Percentiles rank a stretch among this genome's conserved stretches.
These are phyloP conservation scores for Lordiphosa fenestrarum DNA, from an alignment of 2,888 invertebrate genomes.

Conservation along the genomic window DNA sequence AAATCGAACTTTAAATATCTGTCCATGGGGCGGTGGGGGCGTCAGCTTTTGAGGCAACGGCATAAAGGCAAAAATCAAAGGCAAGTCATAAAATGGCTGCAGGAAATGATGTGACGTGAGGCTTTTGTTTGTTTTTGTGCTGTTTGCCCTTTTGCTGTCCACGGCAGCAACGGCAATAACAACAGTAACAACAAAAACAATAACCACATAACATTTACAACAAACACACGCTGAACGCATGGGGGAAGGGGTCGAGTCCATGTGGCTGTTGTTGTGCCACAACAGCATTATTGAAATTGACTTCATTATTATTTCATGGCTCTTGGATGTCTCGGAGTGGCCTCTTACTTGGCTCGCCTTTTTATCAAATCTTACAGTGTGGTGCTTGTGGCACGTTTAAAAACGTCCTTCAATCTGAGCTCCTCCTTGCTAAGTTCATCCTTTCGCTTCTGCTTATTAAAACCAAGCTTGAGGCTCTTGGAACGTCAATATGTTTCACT, in stretches of 20 bases:
- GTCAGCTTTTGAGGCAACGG: constrained; percentile 10
- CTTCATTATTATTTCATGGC: constrained; percentile 66
- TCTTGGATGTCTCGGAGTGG: constrained; percentile 33
- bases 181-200: no score
- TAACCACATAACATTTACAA: constrained; percentile 48
- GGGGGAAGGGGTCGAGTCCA: constrained; percentile 12
- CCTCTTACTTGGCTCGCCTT: constrained; percentile 25
- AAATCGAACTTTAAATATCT: constrained; percentile 24
- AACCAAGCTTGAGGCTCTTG: constrained; percentile 47
- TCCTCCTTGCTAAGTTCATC: constrained; percentile 8
- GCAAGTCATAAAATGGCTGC: constrained; percentile 61
- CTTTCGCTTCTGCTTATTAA: constrained; percentile 57
- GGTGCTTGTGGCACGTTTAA: constrained; percentile 59
- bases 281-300: constrained; percentile 61
- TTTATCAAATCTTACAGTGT: constrained; percentile 58
- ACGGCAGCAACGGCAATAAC: constrained; percentile 30
- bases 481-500: constrained; percentile 13
- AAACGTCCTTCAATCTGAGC: constrained; percentile 28
- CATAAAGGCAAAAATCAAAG: constrained; percentile 45
- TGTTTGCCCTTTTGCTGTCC: constrained; percentile 38
- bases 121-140: constrained; percentile 51
- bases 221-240: constrained; percentile 20
- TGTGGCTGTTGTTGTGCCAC: constrained; percentile 24
- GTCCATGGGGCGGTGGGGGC: constrained; percentile 13
- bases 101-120: constrained; percentile 63